Evolutionary conservation across 2,113 vertebrate genomes (phyloP), one percentile per base, ranked within the genome.

Genomic region (Sciurus niger): DNA sequence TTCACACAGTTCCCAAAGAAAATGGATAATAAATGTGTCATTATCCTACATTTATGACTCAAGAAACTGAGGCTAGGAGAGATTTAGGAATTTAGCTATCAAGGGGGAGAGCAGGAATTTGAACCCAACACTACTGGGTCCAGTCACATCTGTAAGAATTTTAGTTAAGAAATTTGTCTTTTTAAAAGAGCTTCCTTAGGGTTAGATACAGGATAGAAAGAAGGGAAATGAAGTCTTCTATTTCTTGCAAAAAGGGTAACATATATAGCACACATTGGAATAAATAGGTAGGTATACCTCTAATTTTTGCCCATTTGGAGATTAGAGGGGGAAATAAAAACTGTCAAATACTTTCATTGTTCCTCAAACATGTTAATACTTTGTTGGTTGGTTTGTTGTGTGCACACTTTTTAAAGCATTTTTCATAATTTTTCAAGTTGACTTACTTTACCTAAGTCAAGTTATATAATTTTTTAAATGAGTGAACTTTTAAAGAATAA

Each of bases 221-320:
- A 58, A 94, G 34, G 18, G 34, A 37, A 85, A 40, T 34, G 20
- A 96, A 84, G 17, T 58, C 22, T 63, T 73, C 2, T 32, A 32
- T 53, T 80, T 84, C 43, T 80, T 89, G 43, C 1, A 65, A 60
- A 85, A 94, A 89, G 11, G 4, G 2, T 79, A 87, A 87, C 6
- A 68, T 40, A n/a, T 20, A 74, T 40, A 28, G 37, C 13, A 53
- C 34, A 78, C n/a, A 60, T 0, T 0, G 0, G 92, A 85, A 40
- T 8, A 87, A 84, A 32, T 80, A 89, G 60, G 79, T 84, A 78
- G 40, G 24, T 0, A 4, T 85, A 85, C 51, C 13, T 93, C 78
- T 85, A 77, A 77, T 25, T 93, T 94, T 96, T 88, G 20, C 8
- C 25, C 53, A 83, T 82, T 91, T 65, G 89, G n/a, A 78, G 10